Percentiles rank a stretch among this genome's conserved stretches.
phyloP scores from a whole-genome alignment of 92 coral and sea anemone species.

The Porites rus region DNA sequence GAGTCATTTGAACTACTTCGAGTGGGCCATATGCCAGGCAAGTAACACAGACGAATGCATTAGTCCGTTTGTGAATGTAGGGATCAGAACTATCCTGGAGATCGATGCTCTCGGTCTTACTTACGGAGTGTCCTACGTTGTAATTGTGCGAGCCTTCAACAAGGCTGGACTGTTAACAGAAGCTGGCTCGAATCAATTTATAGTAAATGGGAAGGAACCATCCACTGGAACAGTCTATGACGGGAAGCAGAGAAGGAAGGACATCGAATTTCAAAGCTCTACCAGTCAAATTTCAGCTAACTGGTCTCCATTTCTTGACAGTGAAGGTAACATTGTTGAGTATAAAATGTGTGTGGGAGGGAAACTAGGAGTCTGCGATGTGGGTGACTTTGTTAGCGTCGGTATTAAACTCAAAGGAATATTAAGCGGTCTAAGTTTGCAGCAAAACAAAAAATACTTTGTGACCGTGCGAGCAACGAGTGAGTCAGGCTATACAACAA shows the following conservation, averaged over 20 bases:
- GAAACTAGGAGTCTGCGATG: conserved; percentile 72
- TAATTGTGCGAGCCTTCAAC: conserved; percentile 77
- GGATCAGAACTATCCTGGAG: conserved; percentile 45
- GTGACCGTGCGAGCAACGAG: conserved; percentile 76
- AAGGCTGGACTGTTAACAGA: conserved; percentile 62
- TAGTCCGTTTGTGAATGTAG: conserved; percentile 65
- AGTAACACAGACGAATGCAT: conserved; percentile 39
- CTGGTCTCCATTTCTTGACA: conserved; percentile 81
- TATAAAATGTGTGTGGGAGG: conserved; percentile 84
- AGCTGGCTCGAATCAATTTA: conserved; percentile 48
- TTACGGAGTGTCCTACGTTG: conserved; percentile 68
- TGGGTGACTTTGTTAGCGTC: conserved; percentile 45
- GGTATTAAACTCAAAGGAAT: conserved; percentile 51
- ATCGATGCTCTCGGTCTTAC: conserved; percentile 58
- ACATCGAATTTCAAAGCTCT: conserved; percentile 73
- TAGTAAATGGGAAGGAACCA: conserved; percentile 66
- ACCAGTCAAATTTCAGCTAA: conserved; percentile 59
- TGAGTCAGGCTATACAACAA: conserved; percentile 72
- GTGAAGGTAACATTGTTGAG: conserved; percentile 62
- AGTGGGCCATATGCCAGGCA: conserved; percentile 82
- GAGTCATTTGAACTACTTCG: conserved; percentile 70
- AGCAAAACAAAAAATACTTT: conserved; percentile 65
- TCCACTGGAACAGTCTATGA: conserved; percentile 72
- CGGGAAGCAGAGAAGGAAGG: conserved; percentile 27
- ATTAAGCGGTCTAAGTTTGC: conserved; percentile 66